Evolutionary conservation across 2,797 vertebrate species (phyloP), one percentile per base, ranked within the genome.

Genomic region (Takifugu ocellatus): DNA sequence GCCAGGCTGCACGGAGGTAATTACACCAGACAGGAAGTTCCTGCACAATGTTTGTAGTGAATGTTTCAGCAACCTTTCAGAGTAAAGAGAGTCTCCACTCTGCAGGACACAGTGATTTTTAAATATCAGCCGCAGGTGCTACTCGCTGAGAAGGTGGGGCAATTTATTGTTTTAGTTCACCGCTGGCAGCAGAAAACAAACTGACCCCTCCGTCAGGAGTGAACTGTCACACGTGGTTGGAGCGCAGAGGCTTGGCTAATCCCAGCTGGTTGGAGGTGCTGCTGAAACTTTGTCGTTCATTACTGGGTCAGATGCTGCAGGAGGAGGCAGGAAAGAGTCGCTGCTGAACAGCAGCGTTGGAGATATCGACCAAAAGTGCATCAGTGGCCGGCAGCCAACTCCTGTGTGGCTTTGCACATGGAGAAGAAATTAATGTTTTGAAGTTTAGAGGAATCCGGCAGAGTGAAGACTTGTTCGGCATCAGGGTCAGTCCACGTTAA

Each of bases 221-320:
- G 17, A 21, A 3, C 10, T 9, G 10, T 25, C 21, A 48, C 21
- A 48, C 6, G 11, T 24, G 10, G 3, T 21, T 5, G 10, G 59
- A 64, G 58, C 51, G 26, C 54, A 46, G 10, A 62, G 42, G 27
- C 61, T 59, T 59, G 44, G 39, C 25, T 46, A 33, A 70, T 66
- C 46, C 10, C 17, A 25, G 46, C 46, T 9, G 56, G 62, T 64
- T 60, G 49, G 49, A 63, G 47, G 59, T 56, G 45, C 44, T 49
- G 44, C 48, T 52, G 39, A 49, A 21, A 62, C 33, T 16, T 16
- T 4, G 56, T 61, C 42, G 43, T 54, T 47, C 29, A 51, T 47
- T 17, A n/a, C 51, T 54, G 42, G 66, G 47, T 55, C 50, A 57
- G 11, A 42, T 15, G 6, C 14, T 39, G 44, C 31, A 53, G 44